Conservation (phyloP, 1,140 invertebrate species). For the Lithobius niger region DNA sequence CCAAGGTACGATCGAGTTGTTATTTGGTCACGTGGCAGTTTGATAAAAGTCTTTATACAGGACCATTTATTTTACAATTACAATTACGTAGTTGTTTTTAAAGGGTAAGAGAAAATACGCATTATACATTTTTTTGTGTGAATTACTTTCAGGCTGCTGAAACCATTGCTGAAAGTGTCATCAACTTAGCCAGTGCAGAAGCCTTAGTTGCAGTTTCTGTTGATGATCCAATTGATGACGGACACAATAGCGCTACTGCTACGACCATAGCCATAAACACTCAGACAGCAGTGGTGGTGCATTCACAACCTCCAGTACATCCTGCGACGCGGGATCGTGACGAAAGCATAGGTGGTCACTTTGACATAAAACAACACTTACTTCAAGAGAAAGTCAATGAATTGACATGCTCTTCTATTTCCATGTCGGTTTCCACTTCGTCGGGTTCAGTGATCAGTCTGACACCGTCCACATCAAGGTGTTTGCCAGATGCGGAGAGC, state of each 20-base stretch:
- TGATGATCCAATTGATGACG: conserved; percentile 16
- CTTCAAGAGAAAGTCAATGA: background rate
- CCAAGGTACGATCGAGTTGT: conserved; percentile 43
- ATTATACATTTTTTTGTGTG: background rate
- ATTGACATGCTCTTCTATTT: background rate
- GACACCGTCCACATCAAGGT: background rate
- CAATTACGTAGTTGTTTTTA: conserved; percentile 8
- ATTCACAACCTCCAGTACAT: conserved; percentile 13
- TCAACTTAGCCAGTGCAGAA: conserved; percentile 66
- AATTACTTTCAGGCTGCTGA: conserved; percentile 57
- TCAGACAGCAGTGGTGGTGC: conserved; percentile 20
- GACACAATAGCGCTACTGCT: conserved; percentile 13
- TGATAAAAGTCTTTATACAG: background rate
- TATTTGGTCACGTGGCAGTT: background rate
- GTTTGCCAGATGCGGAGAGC: background rate
- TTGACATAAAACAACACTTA: background rate
- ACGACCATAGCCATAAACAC: conserved; percentile 15
- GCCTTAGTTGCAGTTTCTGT: conserved; percentile 38
- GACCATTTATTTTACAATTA: conserved; percentile 8
- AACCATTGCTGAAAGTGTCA: conserved; percentile 72
- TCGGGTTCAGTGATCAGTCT: conserved; percentile 1
- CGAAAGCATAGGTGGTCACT: background rate
- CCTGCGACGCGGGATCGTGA: background rate
- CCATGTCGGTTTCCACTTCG: background rate
- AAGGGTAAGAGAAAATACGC: background rate